Base-by-base conservation (phyloP, 37 sponge, comb jelly and placozoan species). In the Tethya wilhelma region DNA sequence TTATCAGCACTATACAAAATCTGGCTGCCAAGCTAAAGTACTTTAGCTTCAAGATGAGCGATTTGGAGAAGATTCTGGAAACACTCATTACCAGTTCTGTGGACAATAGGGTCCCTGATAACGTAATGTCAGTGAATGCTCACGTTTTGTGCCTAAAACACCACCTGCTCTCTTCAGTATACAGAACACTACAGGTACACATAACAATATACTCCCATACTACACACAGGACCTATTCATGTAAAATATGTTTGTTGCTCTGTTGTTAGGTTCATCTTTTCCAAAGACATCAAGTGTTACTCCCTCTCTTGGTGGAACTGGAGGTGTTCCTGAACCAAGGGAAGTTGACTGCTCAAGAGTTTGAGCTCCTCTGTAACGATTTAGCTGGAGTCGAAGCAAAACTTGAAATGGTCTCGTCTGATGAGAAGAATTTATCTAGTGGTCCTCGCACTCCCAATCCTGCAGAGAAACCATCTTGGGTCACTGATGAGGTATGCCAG, bases 271-370 rank as follows among this genome's bases (percentile, higher is more conserved):
- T 44, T n/a, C 25, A 12, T 43, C 7, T 74, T 57, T 80, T 80
- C 33, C 26, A 60, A 30, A 74, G 82, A 30, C 87, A 87, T 36
- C 87, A 87, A 37, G 9, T 74, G 29, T 19, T 87, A 38, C 41
- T 87, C 25, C 67, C 81, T 20, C 59, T 87, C 38, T 58, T 87
- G 44, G 59, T 87, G 28, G 67, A 37, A n/a, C 22, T 73, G 33
- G 74, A 79, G 58, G 2, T 46, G 30, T 40, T 44, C 30, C 42
- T 68, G 38, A 0, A 34, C 2, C n/a, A 38, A 33, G 81, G 81
- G 31, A 57, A 64, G 37, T 22, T 80, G 36, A 55, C 66, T 23
- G 8, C 0, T 5, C 42, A 74, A 25, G 87, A 87, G 59, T 17
- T 62, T 40, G 33, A 42, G 19, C 17, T 67, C 1, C 74, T 87